Conservation (phyloP, 2,797 vertebrate species). For the Trachops cirrhosus region DNA sequence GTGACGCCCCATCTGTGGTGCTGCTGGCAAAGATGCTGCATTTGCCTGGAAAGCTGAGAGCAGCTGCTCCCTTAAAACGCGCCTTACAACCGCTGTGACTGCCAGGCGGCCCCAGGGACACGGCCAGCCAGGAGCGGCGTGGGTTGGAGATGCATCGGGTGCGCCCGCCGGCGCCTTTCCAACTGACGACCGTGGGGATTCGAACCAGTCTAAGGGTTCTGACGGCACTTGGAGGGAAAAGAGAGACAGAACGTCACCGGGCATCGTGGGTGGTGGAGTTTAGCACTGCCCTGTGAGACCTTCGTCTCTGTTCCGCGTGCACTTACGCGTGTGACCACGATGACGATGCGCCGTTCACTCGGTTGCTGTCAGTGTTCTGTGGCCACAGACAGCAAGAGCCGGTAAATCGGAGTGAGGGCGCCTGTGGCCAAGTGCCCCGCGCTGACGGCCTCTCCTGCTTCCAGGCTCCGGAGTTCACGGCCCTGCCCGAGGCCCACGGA, state of each 20-base stretch:
- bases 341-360: background rate
- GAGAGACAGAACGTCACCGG: background rate
- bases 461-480: conserved; percentile 85
- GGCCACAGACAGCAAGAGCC: background rate
- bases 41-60: background rate
- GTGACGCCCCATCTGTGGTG: no score
- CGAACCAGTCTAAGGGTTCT: background rate
- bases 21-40: background rate
- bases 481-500: conserved; percentile 87
- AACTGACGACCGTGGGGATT: background rate
- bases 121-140: background rate
- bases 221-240: background rate
- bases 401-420: background rate
- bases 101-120: background rate
- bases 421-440: background rate
- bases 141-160: no score
- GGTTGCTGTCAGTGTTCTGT: background rate
- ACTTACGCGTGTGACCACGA: background rate
- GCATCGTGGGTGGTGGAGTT: background rate
- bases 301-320: background rate
- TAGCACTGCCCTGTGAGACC: background rate
- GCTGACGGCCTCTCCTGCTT: conserved; percentile 43
- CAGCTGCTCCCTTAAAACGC: background rate
- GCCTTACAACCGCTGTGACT: background rate
- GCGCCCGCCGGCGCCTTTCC: background rate